Evolutionary conservation across 2,113 vertebrate species (phyloP).

Genomic region (Epinephelus lanceolatus): DNA sequence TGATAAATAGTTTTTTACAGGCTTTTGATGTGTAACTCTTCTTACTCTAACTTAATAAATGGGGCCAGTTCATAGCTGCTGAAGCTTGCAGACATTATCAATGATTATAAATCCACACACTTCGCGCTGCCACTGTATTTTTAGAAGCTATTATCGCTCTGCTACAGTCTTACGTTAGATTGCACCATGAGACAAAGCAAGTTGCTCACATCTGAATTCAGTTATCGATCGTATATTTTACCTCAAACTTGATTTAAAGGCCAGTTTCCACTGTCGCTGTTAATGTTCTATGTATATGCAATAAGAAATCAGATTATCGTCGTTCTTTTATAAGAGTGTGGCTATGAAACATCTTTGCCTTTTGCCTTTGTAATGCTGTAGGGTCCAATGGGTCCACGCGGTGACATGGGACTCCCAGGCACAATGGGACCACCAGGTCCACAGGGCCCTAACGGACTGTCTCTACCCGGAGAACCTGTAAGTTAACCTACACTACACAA

Average conservation of each 20-base stretch:
- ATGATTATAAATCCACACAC: slow-evolving; percentile 8
- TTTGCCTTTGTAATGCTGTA: slow-evolving; percentile 68
- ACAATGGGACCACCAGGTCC: slow-evolving; percentile 95
- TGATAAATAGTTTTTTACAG: neutral
- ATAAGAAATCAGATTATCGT: slow-evolving; percentile 8
- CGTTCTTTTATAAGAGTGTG: slow-evolving; percentile 6
- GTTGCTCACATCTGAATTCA: slow-evolving; percentile 64
- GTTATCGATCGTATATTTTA: slow-evolving; percentile 61
- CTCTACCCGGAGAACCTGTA: slow-evolving; percentile 96
- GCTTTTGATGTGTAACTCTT: neutral
- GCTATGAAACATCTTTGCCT: slow-evolving; percentile 28
- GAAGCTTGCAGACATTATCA: neutral
- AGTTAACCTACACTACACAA: slow-evolving; percentile 30
- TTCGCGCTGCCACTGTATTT: neutral
- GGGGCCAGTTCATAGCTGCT: neutral
- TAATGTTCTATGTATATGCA: slow-evolving; percentile 24
- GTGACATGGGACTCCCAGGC: slow-evolving; percentile 90
- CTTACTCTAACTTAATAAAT: slow-evolving; percentile 2
- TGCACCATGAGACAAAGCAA: slow-evolving; percentile 13
- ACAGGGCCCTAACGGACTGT: slow-evolving; percentile 95
- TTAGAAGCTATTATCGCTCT: neutral
- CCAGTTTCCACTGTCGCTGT: slow-evolving; percentile 21
- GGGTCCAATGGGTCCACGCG: slow-evolving; percentile 92
- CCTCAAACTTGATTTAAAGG: slow-evolving; percentile 35
- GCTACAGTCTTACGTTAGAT: neutral